Evolutionary conservation across 2,797 vertebrate species (phyloP).

Genomic region (Sebastes oblongus): DNA sequence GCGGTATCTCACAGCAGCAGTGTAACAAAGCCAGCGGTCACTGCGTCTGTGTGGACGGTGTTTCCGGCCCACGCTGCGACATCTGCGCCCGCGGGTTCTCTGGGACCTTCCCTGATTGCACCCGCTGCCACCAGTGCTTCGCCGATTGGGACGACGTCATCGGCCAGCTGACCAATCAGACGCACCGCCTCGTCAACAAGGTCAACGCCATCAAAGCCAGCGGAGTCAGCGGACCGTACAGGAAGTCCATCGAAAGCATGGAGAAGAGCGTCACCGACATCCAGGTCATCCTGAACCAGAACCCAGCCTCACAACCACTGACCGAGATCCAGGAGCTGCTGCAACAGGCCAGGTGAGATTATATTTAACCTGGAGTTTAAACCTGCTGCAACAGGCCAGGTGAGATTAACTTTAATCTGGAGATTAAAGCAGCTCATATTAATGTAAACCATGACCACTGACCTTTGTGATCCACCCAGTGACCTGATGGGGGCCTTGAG

Average conservation of each 20-base stretch:
- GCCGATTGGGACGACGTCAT: conserved; percentile 90
- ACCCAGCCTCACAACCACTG: conserved; percentile 90
- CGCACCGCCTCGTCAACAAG: conserved; percentile 89
- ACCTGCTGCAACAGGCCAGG: neutral
- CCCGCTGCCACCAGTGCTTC: conserved; percentile 94
- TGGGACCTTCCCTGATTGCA: conserved; percentile 90
- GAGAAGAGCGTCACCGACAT: conserved; percentile 88
- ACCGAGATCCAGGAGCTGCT: conserved; percentile 90
- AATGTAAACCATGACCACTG: neutral
- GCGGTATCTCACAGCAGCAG: conserved; percentile 86
- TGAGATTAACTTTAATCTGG: no score
- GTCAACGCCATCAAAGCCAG: conserved; percentile 88
- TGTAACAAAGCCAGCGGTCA: conserved; percentile 88
- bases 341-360: conserved; percentile 91
- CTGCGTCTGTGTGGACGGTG: conserved; percentile 90
- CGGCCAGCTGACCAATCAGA: conserved; percentile 89
- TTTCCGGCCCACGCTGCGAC: conserved; percentile 88
- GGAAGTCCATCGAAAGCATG: conserved; percentile 82
- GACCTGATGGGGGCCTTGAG: conserved; percentile 87
- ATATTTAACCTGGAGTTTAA: fast-evolving
- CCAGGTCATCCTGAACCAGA: conserved; percentile 85
- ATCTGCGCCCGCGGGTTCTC: conserved; percentile 91
- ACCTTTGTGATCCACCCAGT: conserved; percentile 73
- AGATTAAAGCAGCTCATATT: neutral
- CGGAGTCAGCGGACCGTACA: conserved; percentile 90